Evolutionary conservation across 2,113 vertebrate species (phyloP).

Genomic region (Rhinichthys klamathensis): DNA sequence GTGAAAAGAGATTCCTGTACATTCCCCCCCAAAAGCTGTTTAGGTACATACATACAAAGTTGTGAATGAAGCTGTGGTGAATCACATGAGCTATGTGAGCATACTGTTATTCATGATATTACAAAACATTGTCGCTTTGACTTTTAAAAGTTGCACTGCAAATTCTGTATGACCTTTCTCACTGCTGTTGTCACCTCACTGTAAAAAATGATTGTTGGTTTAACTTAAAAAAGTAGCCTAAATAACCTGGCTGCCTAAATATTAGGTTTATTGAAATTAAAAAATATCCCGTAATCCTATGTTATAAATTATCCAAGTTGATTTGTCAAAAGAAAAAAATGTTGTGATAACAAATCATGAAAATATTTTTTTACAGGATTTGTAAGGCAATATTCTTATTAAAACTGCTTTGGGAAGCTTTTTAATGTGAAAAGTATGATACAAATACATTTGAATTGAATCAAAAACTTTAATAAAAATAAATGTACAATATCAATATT

Average conservation of each 20-base stretch:
- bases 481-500: neutral
- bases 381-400: neutral
- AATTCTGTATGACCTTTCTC: neutral
- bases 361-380: neutral
- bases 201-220: no score
- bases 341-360: no score
- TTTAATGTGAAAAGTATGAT: neutral
- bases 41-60: neutral
- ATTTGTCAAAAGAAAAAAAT: no score
- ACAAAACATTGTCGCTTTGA: neutral
- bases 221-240: no score
- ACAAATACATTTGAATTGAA: neutral
- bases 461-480: neutral
- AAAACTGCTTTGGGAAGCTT: neutral
- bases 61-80: neutral
- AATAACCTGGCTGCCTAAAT: no score
- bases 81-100: neutral
- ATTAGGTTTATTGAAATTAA: no score
- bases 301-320: no score
- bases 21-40: neutral
- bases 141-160: neutral
- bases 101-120: neutral
- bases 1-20: constrained; percentile 61
- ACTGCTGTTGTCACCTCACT: neutral
- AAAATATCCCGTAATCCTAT: no score